Conservation (phyloP, 1,140 invertebrate genomes). For the Trichogramma pretiosum region DNA sequence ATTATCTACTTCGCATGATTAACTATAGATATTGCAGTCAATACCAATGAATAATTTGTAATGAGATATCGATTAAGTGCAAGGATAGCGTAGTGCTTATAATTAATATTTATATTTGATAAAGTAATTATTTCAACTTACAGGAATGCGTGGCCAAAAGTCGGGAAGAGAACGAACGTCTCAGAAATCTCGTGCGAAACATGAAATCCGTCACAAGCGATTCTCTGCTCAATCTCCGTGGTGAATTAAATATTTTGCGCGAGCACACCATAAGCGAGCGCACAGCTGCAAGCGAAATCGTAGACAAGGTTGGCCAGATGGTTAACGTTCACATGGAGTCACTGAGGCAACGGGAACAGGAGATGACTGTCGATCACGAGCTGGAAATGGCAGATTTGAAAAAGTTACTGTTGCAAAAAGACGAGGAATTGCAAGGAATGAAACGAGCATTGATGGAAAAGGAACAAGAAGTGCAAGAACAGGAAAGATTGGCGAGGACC, state of each 20-base stretch:
- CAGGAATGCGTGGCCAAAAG: slow-evolving; percentile 44
- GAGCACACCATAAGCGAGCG: slow-evolving; percentile 45
- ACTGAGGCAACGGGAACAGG: slow-evolving; percentile 51
- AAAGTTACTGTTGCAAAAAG: slow-evolving; percentile 44
- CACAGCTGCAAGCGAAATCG: slow-evolving; percentile 44
- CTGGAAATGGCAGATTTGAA: slow-evolving; percentile 55
- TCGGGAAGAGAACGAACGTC: slow-evolving; percentile 38
- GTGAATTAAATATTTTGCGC: slow-evolving; percentile 52
- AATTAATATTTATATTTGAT: no score
- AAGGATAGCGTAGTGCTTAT: no score
- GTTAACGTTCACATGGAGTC: slow-evolving; percentile 46
- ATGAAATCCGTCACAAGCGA: slow-evolving; percentile 35
- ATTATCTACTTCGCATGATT: no score
- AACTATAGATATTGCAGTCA: no score
- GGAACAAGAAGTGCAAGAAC: slow-evolving; percentile 30
- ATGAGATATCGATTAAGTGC: no score
- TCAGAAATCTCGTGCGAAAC: slow-evolving; percentile 30
- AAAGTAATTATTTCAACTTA: slow-evolving; percentile 25
- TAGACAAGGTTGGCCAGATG: slow-evolving; percentile 47
- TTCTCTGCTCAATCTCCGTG: slow-evolving; percentile 50
- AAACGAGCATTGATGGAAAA: slow-evolving; percentile 32
- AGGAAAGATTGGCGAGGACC: slow-evolving; percentile 28
- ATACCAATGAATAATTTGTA: no score
- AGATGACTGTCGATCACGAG: slow-evolving; percentile 56
- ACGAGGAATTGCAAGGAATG: slow-evolving; percentile 49